These are phyloP conservation scores for Pholis gunnellus DNA, from an alignment of 2,113 vertebrate species.

Conservation along the genomic window DNA sequence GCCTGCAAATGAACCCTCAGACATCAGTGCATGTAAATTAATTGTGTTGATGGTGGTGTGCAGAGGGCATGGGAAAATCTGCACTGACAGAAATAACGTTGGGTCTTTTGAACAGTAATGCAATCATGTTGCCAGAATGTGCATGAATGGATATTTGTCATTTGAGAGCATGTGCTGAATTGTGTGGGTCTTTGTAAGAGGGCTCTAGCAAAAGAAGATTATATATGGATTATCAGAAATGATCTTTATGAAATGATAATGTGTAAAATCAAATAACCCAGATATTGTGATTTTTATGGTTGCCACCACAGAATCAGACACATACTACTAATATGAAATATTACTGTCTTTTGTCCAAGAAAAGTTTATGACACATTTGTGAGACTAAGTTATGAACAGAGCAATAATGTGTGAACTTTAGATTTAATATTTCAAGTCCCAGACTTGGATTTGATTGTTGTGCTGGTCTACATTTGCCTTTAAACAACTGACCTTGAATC, in stretches of 20 bases:
- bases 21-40: conserved; percentile 54
- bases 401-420: not conserved
- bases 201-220: conserved; percentile 1
- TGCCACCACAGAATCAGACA: not conserved
- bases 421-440: not conserved
- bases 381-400: not conserved
- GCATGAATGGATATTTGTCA: conserved; percentile 44
- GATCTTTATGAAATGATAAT: not conserved
- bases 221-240: conserved; percentile 11
- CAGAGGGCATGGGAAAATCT: conserved; percentile 73
- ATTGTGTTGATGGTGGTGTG: conserved; percentile 50
- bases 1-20: conserved; percentile 79
- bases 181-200: conserved; percentile 27
- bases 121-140: conserved; percentile 85
- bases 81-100: conserved; percentile 71
- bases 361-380: not conserved
- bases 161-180: conserved; percentile 28
- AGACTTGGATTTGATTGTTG: not conserved
- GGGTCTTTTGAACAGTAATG: conserved; percentile 89
- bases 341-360: not conserved
- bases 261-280: not conserved
- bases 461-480: not conserved
- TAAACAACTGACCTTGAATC: not conserved
- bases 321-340: not conserved
- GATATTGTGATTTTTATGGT: not conserved